Evolutionary conservation across 2,888 invertebrate species (phyloP), one percentile per base, ranked within the genome.

Genomic region (Caenorhabditis sp.): DNA sequence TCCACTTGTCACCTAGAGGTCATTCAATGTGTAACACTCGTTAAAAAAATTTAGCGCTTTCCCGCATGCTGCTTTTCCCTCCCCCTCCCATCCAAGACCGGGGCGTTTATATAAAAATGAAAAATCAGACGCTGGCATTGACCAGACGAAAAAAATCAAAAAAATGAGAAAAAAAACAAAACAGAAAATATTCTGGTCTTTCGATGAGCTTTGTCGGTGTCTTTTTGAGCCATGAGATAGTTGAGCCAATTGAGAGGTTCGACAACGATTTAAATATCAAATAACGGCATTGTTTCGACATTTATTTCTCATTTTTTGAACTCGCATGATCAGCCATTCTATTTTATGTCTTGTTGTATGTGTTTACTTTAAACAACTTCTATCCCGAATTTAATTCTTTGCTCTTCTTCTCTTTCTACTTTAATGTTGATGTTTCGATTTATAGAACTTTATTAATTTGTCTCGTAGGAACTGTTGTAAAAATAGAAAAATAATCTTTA

Each of bases 1-100:
- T 43, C 43, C 43, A 43, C 43, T 43, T 43, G 43, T 43, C 43
- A 43, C 43, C 43, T 43, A 43, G 43, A 43, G 43, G 43, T 43
- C 43, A 43, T 43, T 43, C 43, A 43, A 12, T 10, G 43, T 43
- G 43, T 43, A 43, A 43, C 43, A 43, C 43, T 43, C 43, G 43
- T 43, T n/a, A n/a, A 31, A 31, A 43, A 43, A 43, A 17, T 43
- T 43, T 12, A 43, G 43, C 43, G 43, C 17, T 43, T 43, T 43
- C 17, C 17, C 17, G 43, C 43, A 43, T 43, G 43, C 31, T 31
- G 31, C 31, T 43, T 43, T 43, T 43, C 14, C 17, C 10, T 8
- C 10, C 3, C 17, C 3, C 17, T 43, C 14, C 17, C 12, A 43
- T 43, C 17, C 43, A 36, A 36, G 36, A 36, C 5, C 3, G 43